Percentiles rank a stretch among this genome's conserved stretches.
Conservation (phyloP, 2,113 vertebrate species). For the Oplegnathus fasciatus region DNA sequence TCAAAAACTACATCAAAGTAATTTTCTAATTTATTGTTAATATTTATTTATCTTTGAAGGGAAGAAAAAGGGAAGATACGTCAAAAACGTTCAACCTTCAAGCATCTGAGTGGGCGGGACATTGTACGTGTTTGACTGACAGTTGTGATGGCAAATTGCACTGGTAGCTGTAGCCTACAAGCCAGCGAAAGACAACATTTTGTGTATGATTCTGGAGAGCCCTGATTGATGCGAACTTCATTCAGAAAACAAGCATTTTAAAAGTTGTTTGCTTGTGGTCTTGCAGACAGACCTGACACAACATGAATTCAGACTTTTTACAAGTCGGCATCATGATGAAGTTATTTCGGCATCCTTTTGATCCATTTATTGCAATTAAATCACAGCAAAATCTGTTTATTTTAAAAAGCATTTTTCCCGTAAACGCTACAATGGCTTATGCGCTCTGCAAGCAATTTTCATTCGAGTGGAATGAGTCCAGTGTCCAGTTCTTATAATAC, state of each 20-base stretch:
- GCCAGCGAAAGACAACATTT: no score
- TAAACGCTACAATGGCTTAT: not conserved
- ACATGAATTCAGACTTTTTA: no score
- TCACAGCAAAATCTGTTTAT: no score
- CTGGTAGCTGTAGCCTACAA: not conserved
- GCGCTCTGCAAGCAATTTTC: not conserved
- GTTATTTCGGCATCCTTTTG: no score
- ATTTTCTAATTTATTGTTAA: not conserved
- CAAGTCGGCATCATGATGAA: no score
- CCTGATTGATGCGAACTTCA: no score
- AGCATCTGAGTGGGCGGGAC: not conserved
- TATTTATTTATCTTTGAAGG: not conserved
- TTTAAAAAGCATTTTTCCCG: no score
- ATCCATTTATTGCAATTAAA: no score
- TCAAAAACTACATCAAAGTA: not conserved
- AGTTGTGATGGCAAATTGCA: not conserved
- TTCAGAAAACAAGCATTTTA: no score
- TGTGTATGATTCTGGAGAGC: no score
- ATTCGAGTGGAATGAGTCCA: not conserved
- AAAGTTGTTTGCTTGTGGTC: no score
- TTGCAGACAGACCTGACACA: no score
- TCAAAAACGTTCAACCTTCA: not conserved
- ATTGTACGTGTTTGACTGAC: not conserved
- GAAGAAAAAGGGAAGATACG: not conserved
- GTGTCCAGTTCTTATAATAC: not conserved